Percentiles rank a stretch among this genome's conserved stretches.
Conservation (phyloP, 2,888 invertebrate species). For the Lycocerus yunnanus region DNA sequence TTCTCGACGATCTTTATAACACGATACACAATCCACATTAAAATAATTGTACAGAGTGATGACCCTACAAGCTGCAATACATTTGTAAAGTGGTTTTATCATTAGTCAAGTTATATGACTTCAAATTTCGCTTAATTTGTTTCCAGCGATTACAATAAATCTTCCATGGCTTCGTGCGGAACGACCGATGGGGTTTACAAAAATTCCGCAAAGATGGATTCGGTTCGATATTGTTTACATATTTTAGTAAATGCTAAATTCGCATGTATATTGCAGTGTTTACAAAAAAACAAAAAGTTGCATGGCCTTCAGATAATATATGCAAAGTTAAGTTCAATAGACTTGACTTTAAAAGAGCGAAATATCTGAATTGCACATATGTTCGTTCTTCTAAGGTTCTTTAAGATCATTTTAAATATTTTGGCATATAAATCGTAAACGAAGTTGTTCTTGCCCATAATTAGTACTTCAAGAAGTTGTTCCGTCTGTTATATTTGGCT, state of each 20-base stretch:
- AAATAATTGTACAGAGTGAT: conserved; percentile 29
- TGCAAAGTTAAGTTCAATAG: conserved; percentile 27
- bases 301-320: conserved; percentile 28
- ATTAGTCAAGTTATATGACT: conserved; percentile 1
- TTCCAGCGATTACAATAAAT: background rate
- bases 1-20: conserved; percentile 33
- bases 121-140: background rate
- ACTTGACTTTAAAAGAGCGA: conserved; percentile 10
- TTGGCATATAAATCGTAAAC: background rate
- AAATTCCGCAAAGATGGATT: background rate
- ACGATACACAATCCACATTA: conserved; percentile 34
- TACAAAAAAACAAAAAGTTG: conserved; percentile 16
- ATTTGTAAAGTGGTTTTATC: conserved; percentile 12
- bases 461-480: background rate
- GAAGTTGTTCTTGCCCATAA: background rate
- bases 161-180: background rate
- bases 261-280: conserved; percentile 16
- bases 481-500: background rate
- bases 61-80: conserved; percentile 7
- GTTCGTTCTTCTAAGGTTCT: background rate
- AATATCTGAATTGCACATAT: background rate
- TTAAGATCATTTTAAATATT: background rate
- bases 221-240: background rate
- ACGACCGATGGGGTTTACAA: background rate
- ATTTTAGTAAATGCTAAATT: background rate